Conservation (phyloP, 1,140 invertebrate species). For the Pararge aegeria region DNA sequence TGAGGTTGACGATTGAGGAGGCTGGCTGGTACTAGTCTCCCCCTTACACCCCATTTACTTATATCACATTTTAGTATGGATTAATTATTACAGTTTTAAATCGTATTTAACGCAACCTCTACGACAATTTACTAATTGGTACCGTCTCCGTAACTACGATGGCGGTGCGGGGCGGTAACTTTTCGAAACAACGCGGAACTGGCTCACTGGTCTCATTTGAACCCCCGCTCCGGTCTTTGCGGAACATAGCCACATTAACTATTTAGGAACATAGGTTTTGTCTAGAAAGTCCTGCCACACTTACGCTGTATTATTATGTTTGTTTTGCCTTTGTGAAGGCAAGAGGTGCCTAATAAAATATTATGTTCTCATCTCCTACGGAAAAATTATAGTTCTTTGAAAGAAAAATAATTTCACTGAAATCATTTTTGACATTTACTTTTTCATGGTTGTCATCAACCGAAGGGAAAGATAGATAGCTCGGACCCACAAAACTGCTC, state of each 20-base stretch:
- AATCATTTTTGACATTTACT: too few relatives aligned
- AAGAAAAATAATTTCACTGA: not conserved
- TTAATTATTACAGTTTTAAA: too few relatives aligned
- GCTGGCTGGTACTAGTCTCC: too few relatives aligned
- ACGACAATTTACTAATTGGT: too few relatives aligned
- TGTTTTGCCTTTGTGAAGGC: not conserved
- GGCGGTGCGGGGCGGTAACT: conserved; percentile 20
- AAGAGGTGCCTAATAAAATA: not conserved
- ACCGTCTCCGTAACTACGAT: not conserved
- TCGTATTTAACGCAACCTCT: too few relatives aligned
- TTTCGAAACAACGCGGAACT: conserved; percentile 24
- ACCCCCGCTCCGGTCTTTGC: conserved; percentile 5
- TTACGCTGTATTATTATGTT: not conserved
- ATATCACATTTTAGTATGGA: too few relatives aligned
- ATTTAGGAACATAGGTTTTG: conserved; percentile 13
- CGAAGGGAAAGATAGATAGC: too few relatives aligned
- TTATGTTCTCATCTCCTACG: not conserved
- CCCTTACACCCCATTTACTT: too few relatives aligned
- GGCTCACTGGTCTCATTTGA: conserved; percentile 19
- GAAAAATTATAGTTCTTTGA: not conserved
- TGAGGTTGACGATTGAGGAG: too few relatives aligned
- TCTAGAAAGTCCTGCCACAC: conserved; percentile 4
- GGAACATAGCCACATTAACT: conserved; percentile 14
- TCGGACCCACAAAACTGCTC: too few relatives aligned
- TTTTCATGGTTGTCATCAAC: too few relatives aligned